Conservation (phyloP, 2,888 invertebrate species). For the Habrosyne pyritoides region DNA sequence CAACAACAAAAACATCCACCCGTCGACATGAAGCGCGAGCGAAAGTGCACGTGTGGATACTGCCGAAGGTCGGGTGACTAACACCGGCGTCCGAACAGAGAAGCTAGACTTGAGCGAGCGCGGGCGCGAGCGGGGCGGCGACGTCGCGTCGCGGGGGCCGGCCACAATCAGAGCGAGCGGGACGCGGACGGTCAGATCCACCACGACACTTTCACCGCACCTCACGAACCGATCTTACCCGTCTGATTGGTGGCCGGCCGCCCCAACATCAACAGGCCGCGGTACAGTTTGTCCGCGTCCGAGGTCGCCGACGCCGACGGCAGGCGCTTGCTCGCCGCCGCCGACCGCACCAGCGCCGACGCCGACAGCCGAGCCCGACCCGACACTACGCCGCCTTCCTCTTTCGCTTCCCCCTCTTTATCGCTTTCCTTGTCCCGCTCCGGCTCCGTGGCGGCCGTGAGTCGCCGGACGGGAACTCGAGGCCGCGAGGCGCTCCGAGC, state of each 20-base stretch:
- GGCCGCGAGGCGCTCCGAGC: neutral
- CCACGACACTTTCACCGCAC: constrained; percentile 76
- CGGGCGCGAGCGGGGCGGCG: constrained; percentile 39
- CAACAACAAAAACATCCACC: constrained; percentile 12
- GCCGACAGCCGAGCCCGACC: constrained; percentile 52
- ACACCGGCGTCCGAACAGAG: constrained; percentile 44
- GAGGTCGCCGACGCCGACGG: constrained; percentile 59
- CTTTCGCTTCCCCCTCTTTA: neutral
- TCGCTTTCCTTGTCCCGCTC: neutral
- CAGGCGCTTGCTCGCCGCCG: constrained; percentile 36
- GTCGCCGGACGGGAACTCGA: neutral
- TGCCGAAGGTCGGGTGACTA: constrained; percentile 62
- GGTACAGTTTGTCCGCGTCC: constrained; percentile 79
- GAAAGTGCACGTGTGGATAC: constrained; percentile 79
- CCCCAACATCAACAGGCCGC: constrained; percentile 61
- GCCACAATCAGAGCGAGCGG: constrained; percentile 31
- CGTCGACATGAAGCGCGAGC: constrained; percentile 59
- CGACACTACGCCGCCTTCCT: neutral
- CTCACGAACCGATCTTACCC: constrained; percentile 77
- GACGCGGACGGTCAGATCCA: constrained; percentile 54
- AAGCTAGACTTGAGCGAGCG: constrained; percentile 51
- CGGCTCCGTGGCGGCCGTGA: neutral
- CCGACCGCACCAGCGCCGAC: constrained; percentile 51
- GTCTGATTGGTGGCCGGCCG: constrained; percentile 82
- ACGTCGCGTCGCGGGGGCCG: neutral